Evolutionary conservation across 2,113 vertebrate species (phyloP).

Genomic region (human (Homo sapiens)): DNA sequence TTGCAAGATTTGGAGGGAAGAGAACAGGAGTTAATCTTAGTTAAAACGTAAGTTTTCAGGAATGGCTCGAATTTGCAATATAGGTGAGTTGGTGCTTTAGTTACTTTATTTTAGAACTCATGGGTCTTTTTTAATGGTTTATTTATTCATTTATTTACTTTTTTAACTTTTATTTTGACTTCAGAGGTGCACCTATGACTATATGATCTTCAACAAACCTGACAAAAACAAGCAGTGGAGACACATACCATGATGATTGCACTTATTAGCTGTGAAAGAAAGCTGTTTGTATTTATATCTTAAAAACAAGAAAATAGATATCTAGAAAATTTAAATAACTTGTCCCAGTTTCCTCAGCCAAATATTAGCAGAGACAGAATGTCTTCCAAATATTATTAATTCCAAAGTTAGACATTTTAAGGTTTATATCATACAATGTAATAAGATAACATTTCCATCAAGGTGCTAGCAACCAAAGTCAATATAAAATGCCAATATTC

Average conservation of each 20-base stretch:
- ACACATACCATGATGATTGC: not conserved
- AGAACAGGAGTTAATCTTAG: not conserved
- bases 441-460: not conserved
- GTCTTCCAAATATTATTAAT: not conserved
- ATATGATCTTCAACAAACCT: too few relatives aligned
- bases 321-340: not conserved
- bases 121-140: not conserved
- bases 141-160: not conserved
- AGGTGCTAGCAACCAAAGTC: not conserved
- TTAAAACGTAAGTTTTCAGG: not conserved
- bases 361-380: not conserved
- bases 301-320: not conserved
- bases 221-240: too few relatives aligned
- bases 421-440: not conserved
- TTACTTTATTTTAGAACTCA: not conserved
- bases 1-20: not conserved
- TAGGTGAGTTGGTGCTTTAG: not conserved
- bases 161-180: too few relatives aligned
- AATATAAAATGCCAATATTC: not conserved
- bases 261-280: not conserved
- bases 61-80: not conserved
- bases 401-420: not conserved
- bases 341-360: not conserved
- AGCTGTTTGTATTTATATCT: not conserved
- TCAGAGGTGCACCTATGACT: too few relatives aligned